phyloP scores from a whole-genome alignment of 2,888 invertebrate species.

The Heteropelma amictum region DNA sequence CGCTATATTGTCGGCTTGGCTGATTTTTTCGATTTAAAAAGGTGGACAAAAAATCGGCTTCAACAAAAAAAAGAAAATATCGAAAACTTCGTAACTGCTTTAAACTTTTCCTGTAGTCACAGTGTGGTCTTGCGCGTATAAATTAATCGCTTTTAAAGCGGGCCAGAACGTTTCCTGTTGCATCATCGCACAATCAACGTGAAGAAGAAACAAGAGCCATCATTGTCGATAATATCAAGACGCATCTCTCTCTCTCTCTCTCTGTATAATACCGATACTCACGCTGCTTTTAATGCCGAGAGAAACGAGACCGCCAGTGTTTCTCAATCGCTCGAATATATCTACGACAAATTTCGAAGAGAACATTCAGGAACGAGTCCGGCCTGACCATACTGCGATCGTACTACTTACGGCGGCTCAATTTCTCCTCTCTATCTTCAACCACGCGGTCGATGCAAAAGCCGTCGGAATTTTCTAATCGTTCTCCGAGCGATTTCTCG shows the following conservation, averaged over 20 bases:
- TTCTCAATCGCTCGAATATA: slow-evolving; percentile 53
- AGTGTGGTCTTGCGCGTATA: not conserved
- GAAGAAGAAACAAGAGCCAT: slow-evolving; percentile 31
- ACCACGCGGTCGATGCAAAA: not conserved
- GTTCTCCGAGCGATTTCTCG: not conserved
- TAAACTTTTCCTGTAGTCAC: not conserved
- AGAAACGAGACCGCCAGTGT: slow-evolving; percentile 62
- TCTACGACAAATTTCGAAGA: not conserved
- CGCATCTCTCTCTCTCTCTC: slow-evolving; percentile 62
- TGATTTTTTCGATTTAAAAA: too few species aligned
- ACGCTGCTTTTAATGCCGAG: slow-evolving; percentile 1
- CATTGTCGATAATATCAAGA: slow-evolving; percentile 34
- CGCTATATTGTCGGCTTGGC: too few species aligned
- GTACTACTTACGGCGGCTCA: slow-evolving; percentile 31
- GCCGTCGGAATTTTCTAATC: not conserved
- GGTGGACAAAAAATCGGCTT: too few species aligned
- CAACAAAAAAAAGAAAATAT: too few species aligned
- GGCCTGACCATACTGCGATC: slow-evolving; percentile 35
- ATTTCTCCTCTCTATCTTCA: not conserved
- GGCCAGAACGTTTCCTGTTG: slow-evolving; percentile 11
- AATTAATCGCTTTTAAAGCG: slow-evolving; percentile 1
- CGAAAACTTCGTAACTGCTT: not conserved
- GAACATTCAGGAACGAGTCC: not conserved
- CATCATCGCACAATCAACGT: slow-evolving; percentile 32
- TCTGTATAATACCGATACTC: slow-evolving; percentile 44